A percentile compares a stretch with the other conserved stretches of the same genome.
These are phyloP conservation scores for Miniopterus natalensis DNA, from an alignment of 2,113 vertebrate genomes.

Conservation along the genomic window DNA sequence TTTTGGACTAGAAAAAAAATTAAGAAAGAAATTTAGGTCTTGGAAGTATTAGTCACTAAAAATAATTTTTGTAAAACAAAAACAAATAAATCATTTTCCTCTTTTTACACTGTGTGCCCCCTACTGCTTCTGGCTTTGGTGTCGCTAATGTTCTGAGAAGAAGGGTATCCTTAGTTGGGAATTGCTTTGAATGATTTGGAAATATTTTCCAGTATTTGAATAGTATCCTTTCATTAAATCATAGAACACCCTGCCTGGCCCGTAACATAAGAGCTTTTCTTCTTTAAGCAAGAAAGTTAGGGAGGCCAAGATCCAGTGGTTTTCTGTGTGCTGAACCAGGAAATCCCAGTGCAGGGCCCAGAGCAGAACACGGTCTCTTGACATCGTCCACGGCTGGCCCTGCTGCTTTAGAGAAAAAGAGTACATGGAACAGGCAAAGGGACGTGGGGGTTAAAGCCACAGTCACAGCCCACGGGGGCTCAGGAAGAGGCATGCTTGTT, in stretches of 20 bases:
- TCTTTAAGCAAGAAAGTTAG: neutral
- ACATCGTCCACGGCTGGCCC: neutral
- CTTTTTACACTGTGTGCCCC: neutral
- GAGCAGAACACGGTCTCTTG: neutral
- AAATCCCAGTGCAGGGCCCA: neutral
- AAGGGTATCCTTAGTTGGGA: neutral
- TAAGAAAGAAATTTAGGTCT: neutral
- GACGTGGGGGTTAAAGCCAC: neutral
- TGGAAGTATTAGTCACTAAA: neutral
- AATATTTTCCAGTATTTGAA: slow-evolving; percentile 22
- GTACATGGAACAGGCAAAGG: neutral
- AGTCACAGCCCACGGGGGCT: neutral
- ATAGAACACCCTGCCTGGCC: neutral
- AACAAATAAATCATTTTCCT: neutral
- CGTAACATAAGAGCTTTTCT: neutral
- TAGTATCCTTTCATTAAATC: neutral
- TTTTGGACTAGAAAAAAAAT: neutral
- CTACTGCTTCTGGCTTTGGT: neutral
- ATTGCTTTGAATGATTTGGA: neutral
- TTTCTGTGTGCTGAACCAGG: neutral
- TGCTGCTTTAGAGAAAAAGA: neutral
- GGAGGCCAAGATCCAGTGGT: neutral
- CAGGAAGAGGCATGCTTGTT: neutral
- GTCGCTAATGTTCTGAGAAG: neutral
- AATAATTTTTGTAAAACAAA: neutral